phyloP scores from a whole-genome alignment of 2,888 invertebrate species.

The Sympetrum striolatum region DNA sequence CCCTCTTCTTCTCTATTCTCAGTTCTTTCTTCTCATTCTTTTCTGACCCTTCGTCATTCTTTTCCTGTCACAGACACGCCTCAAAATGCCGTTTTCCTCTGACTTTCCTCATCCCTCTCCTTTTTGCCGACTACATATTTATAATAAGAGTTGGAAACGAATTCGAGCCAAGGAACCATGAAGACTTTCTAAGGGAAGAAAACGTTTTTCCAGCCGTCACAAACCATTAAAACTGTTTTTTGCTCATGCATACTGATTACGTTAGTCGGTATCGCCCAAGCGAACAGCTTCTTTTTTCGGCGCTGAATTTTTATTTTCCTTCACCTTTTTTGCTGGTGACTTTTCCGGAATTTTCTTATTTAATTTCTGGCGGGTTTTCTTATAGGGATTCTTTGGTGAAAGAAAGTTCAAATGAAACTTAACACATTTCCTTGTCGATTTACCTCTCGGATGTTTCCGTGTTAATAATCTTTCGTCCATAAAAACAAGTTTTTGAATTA shows the following conservation, averaged over 20 bases:
- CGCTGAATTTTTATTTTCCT: background rate
- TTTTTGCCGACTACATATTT: constrained; percentile 13
- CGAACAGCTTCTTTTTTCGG: constrained; percentile 1
- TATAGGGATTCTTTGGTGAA: background rate
- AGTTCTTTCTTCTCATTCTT: background rate
- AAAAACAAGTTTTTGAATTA: too few relatives aligned
- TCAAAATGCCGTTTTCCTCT: background rate
- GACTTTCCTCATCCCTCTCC: background rate
- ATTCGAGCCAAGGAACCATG: constrained; percentile 15
- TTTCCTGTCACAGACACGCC: constrained; percentile 10
- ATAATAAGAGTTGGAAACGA: constrained; percentile 41
- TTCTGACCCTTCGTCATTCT: background rate
- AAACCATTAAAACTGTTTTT: constrained; percentile 41
- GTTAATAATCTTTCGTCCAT: too few relatives aligned
- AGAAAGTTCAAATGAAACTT: background rate
- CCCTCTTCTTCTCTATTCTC: too few relatives aligned
- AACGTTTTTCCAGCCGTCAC: constrained; percentile 42
- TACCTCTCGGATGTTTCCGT: too few relatives aligned
- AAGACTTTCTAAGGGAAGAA: background rate
- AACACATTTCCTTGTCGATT: background rate
- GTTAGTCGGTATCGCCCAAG: constrained; percentile 23
- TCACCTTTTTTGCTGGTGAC: background rate
- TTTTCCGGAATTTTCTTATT: constrained; percentile 10
- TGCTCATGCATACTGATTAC: constrained; percentile 38
- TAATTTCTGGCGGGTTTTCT: background rate